Conservation (phyloP, 2,888 invertebrate genomes). For the Rhagium mordax region DNA sequence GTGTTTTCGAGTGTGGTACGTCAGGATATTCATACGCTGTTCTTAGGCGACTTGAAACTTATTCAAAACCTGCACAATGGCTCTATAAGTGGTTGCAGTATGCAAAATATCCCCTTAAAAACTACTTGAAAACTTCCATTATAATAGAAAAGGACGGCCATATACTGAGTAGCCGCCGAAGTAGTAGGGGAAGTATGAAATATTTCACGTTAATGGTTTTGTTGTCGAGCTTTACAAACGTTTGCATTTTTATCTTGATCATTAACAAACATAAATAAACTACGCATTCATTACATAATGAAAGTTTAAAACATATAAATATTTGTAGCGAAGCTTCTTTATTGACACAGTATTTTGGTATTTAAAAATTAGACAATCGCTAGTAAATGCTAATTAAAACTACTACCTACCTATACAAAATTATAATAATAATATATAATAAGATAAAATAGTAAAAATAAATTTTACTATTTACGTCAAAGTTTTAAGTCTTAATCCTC, state of each 20-base stretch:
- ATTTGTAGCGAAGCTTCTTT: too few species aligned
- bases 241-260: slow-evolving; percentile 29
- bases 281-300: too few species aligned
- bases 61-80: slow-evolving; percentile 55
- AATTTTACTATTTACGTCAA: too few species aligned
- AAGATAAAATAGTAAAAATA: too few species aligned
- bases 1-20: slow-evolving; percentile 41
- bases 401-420: too few species aligned
- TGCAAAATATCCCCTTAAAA: slow-evolving; percentile 58
- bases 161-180: slow-evolving; percentile 37
- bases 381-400: too few species aligned
- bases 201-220: slow-evolving; percentile 34
- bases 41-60: slow-evolving; percentile 50
- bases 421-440: too few species aligned
- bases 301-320: too few species aligned
- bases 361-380: too few species aligned
- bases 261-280: too few species aligned
- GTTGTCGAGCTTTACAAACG: slow-evolving; percentile 27
- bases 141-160: slow-evolving; percentile 43
- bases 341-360: too few species aligned
- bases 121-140: slow-evolving; percentile 54
- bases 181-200: slow-evolving; percentile 30
- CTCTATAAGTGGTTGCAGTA: slow-evolving; percentile 55
- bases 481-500: too few species aligned
- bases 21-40: slow-evolving; percentile 49